Conservation (phyloP, 1,140 invertebrate species). For the Apis laboriosa region DNA sequence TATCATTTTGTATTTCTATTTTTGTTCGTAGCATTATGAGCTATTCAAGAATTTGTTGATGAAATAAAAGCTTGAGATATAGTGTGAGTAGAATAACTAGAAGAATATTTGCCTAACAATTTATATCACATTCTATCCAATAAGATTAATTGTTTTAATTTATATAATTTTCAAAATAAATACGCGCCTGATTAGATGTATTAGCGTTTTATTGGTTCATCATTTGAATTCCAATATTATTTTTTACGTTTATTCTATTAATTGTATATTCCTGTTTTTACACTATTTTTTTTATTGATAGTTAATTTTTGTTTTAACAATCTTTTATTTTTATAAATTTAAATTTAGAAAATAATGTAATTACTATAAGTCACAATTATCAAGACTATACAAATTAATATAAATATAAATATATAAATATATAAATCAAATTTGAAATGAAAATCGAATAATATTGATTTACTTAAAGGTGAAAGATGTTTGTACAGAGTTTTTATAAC, state of each 20-base stretch:
- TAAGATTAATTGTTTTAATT: slow-evolving; percentile 37
- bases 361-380: too few relatives aligned
- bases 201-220: slow-evolving; percentile 33
- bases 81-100: slow-evolving; percentile 19
- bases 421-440: too few relatives aligned
- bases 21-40: slow-evolving; percentile 70
- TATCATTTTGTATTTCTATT: slow-evolving; percentile 55
- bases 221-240: slow-evolving; percentile 20
- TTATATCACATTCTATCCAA: slow-evolving; percentile 49
- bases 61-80: slow-evolving; percentile 46
- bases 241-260: slow-evolving; percentile 44
- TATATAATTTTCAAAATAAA: slow-evolving; percentile 19
- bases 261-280: slow-evolving; percentile 25
- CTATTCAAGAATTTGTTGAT: slow-evolving; percentile 47
- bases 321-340: too few relatives aligned
- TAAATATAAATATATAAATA: too few relatives aligned
- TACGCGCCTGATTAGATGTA: slow-evolving; percentile 24
- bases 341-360: too few relatives aligned
- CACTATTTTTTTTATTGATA: slow-evolving; percentile 19
- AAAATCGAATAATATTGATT: too few relatives aligned
- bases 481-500: too few relatives aligned
- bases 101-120: slow-evolving; percentile 27
- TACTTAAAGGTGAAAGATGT: too few relatives aligned
- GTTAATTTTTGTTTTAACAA: slow-evolving; percentile 41
- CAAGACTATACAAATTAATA: too few relatives aligned